Percentiles rank a stretch among this genome's conserved stretches.
Conservation (phyloP, 2,888 invertebrate genomes). For the Melangyna quadrimaculata region DNA sequence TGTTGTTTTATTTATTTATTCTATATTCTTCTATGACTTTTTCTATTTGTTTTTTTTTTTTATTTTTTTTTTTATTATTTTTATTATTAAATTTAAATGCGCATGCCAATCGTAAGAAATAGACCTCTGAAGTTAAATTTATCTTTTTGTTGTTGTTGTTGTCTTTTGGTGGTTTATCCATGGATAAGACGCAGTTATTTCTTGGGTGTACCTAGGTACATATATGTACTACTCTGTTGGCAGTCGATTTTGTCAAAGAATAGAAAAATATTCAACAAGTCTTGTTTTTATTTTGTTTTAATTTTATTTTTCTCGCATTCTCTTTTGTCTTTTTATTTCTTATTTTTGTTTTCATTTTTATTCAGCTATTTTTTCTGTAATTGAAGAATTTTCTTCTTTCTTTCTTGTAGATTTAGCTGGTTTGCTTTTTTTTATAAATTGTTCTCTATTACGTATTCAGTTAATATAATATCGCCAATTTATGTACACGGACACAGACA, state of each 20-base stretch:
- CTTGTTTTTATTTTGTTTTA: not conserved
- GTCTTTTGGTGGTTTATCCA: not conserved
- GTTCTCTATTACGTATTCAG: constrained; percentile 64
- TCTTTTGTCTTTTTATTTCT: constrained; percentile 25
- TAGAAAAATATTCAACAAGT: not conserved
- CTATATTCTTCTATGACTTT: constrained; percentile 7
- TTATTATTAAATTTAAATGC: constrained; percentile 63
- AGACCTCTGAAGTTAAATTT: constrained; percentile 31
- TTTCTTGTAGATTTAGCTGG: constrained; percentile 5
- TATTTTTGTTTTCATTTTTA: constrained; percentile 36
- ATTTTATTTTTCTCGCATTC: not conserved
- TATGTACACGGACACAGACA: constrained; percentile 7
- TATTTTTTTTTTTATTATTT: constrained; percentile 15
- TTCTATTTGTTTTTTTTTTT: constrained; percentile 10
- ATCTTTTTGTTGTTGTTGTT: constrained; percentile 6
- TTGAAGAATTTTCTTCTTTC: constrained; percentile 49
- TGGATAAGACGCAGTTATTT: constrained; percentile 32
- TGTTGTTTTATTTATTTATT: constrained; percentile 4
- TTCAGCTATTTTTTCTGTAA: constrained; percentile 1
- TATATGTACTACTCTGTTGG: constrained; percentile 18
- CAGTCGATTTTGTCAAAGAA: constrained; percentile 29
- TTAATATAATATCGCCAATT: constrained; percentile 51
- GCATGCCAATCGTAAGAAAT: constrained; percentile 66
- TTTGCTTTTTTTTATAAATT: constrained; percentile 56
- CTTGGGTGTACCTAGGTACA: constrained; percentile 35